Percentiles rank a stretch among this genome's conserved stretches.
phyloP scores from a whole-genome alignment of 2,797 vertebrate genomes.

The Ispidina lecontei region DNA sequence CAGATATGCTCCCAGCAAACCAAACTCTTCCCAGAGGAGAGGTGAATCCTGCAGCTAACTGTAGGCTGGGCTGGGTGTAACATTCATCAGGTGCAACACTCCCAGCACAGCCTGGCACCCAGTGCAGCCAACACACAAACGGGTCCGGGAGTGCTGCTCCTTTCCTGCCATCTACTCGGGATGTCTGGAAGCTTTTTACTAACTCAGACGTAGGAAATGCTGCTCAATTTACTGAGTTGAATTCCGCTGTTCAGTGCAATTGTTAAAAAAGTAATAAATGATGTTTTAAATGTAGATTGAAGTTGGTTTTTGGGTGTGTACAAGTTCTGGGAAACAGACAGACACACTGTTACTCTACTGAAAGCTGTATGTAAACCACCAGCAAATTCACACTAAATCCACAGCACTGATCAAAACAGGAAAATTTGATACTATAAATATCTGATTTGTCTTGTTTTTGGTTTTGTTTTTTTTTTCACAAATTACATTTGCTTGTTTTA shows the following conservation, averaged over 20 bases:
- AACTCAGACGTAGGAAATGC: neutral
- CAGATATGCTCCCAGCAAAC: constrained; percentile 13
- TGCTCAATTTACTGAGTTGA: neutral
- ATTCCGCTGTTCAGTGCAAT: neutral
- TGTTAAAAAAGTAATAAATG: neutral
- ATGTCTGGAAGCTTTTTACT: neutral
- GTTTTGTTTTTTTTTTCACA: neutral
- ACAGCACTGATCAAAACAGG: neutral
- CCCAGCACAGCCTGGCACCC: too few species aligned
- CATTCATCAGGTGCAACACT: too few species aligned
- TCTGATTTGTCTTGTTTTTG: neutral
- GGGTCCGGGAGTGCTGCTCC: neutral
- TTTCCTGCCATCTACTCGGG: neutral
- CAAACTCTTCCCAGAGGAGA: neutral
- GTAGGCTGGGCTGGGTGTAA: constrained; percentile 28
- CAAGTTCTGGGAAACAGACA: neutral
- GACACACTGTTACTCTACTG: neutral
- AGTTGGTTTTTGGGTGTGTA: neutral
- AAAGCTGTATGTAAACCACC: neutral
- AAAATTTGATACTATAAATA: neutral
- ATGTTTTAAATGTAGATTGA: neutral
- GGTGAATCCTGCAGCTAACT: constrained; percentile 36
- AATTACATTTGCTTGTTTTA: neutral
- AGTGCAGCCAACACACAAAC: neutral
- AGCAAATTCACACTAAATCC: neutral